Evolutionary conservation across 2,113 vertebrate species (phyloP).

Genomic region (Bolborhynchus lineola): DNA sequence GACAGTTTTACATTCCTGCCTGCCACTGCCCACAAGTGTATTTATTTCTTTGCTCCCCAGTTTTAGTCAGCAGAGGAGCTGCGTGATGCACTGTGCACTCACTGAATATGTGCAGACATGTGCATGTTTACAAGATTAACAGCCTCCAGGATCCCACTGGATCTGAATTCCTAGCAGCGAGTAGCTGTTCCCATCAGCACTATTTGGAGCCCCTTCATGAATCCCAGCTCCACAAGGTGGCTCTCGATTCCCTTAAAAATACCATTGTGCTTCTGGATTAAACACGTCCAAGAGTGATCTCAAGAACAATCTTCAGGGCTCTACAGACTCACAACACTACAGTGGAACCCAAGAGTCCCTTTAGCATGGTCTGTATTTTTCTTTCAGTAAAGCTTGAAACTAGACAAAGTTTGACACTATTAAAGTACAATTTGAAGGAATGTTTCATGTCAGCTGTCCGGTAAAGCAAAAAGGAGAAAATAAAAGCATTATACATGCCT

Average conservation of each 20-base stretch:
- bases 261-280: neutral
- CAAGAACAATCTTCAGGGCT: neutral
- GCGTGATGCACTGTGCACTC: neutral
- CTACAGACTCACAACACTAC: fast-evolving
- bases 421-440: neutral
- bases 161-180: neutral
- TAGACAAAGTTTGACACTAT: neutral
- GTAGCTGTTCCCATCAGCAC: neutral
- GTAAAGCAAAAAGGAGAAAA: neutral
- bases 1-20: neutral
- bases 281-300: neutral
- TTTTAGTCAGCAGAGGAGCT: neutral
- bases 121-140: neutral
- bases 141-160: neutral
- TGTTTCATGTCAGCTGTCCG: neutral
- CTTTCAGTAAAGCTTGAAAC: neutral
- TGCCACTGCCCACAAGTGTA: neutral
- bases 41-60: neutral
- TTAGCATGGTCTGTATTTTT: neutral
- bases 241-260: slow-evolving; percentile 30
- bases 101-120: neutral
- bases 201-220: neutral
- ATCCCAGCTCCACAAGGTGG: slow-evolving; percentile 64
- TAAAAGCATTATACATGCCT: neutral
- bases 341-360: neutral